phyloP scores from a whole-genome alignment of 2,888 invertebrate genomes.

The Rhingia rostrata region DNA sequence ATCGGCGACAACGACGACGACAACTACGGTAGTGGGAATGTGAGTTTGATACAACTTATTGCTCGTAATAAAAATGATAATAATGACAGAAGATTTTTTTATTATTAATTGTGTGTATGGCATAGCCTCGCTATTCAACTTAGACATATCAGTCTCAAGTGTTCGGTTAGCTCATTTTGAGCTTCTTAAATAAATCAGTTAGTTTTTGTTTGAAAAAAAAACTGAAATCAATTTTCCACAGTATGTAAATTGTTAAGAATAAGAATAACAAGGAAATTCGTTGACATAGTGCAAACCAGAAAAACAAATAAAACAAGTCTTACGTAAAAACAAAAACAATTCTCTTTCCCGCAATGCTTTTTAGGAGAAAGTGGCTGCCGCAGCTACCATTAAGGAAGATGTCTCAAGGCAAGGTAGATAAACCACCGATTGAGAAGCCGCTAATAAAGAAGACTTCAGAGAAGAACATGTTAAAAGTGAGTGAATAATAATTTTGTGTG shows the following conservation, averaged over 20 bases:
- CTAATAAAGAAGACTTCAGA: constrained; percentile 92
- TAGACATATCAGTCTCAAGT: constrained; percentile 42
- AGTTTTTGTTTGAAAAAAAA: constrained; percentile 34
- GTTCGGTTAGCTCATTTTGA: constrained; percentile 39
- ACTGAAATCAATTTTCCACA: constrained; percentile 32
- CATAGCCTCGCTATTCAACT: constrained; percentile 45
- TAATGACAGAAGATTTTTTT: constrained; percentile 50
- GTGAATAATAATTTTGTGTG: constrained; percentile 72
- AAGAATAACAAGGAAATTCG: constrained; percentile 27
- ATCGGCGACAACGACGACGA: constrained; percentile 59
- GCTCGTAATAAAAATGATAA: constrained; percentile 53
- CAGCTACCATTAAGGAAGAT: constrained; percentile 91
- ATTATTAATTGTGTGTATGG: constrained; percentile 46
- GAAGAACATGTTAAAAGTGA: constrained; percentile 90
- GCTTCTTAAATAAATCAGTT: too few relatives aligned
- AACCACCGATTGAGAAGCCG: constrained; percentile 85
- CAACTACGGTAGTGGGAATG: constrained; percentile 66
- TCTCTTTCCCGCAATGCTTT: constrained; percentile 76
- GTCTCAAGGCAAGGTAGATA: constrained; percentile 94
- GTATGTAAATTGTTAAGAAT: constrained; percentile 9
- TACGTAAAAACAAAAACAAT: constrained; percentile 6
- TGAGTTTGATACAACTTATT: constrained; percentile 71
- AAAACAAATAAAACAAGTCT: constrained; percentile 2
- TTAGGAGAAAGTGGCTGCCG: constrained; percentile 94
- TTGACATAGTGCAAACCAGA: constrained; percentile 18